Percentiles rank a stretch among this genome's conserved stretches.
phyloP scores from a whole-genome alignment of 2,113 vertebrate genomes.

The Saccopteryx bilineata region DNA sequence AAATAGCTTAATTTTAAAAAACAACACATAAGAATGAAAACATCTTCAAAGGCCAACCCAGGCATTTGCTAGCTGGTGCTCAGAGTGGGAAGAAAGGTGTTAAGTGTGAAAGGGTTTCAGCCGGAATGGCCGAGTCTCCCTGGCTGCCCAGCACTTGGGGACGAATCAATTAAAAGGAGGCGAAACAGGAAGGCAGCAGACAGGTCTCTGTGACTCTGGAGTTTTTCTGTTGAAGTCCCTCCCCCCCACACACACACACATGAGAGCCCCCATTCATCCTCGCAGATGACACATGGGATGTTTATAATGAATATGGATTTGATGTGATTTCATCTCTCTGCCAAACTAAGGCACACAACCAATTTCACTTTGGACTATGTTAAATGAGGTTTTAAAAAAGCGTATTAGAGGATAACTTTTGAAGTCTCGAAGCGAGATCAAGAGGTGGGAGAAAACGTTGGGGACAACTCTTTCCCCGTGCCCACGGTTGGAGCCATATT shows the following conservation, averaged over 20 bases:
- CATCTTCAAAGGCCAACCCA: neutral
- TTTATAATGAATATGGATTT: constrained; percentile 83
- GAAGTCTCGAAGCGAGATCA: constrained; percentile 81
- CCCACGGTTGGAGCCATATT: constrained; percentile 32
- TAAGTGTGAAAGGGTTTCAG: constrained; percentile 60
- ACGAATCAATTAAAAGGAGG: constrained; percentile 79
- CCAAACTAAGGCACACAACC: constrained; percentile 74
- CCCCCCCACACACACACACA: constrained; percentile 45
- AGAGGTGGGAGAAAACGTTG: constrained; percentile 68
- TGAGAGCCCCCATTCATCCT: constrained; percentile 69
- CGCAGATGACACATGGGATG: constrained; percentile 67
- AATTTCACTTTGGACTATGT: constrained; percentile 75
- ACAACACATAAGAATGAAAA: neutral
- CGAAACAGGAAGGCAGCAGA: constrained; percentile 65
- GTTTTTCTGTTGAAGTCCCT: constrained; percentile 34
- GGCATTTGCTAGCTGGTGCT: neutral
- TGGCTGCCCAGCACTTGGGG: constrained; percentile 61
- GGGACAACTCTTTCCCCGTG: constrained; percentile 64
- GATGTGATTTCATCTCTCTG: constrained; percentile 82
- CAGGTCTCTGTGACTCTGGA: constrained; percentile 53
- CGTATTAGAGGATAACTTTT: constrained; percentile 79
- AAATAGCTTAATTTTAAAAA: constrained; percentile 54
- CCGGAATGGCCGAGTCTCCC: constrained; percentile 45
- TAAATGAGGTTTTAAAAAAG: constrained; percentile 84
- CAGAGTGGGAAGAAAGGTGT: constrained; percentile 23